A percentile compares a stretch with the other conserved stretches of the same genome.
Evolutionary conservation across 2,113 vertebrate genomes (phyloP).

Genomic region (Elgaria multicarinata): DNA sequence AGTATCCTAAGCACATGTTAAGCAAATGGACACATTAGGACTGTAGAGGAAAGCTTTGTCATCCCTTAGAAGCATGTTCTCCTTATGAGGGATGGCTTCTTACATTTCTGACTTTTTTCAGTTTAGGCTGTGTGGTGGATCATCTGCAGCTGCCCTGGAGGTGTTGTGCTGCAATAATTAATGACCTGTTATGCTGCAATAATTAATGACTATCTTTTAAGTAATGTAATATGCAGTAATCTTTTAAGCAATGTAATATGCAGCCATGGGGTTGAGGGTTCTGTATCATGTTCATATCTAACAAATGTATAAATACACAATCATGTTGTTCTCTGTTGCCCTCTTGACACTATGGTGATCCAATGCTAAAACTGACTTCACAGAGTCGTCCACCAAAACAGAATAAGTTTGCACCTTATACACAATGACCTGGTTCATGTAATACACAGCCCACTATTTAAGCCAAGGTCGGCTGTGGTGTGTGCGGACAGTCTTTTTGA

Average conservation of each 20-base stretch:
- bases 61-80: neutral
- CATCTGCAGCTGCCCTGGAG: neutral
- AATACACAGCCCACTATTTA: neutral
- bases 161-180: neutral
- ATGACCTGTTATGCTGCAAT: neutral
- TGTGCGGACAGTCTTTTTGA: no score
- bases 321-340: neutral
- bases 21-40: neutral
- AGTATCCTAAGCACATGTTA: neutral
- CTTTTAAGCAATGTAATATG: neutral
- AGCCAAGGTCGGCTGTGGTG: no score
- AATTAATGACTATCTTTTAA: neutral
- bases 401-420: neutral
- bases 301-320: neutral
- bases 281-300: neutral
- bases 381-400: neutral
- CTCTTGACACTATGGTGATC: neutral
- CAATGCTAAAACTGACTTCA: neutral
- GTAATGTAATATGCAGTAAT: neutral
- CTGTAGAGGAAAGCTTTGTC: neutral
- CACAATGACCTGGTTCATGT: neutral
- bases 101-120: neutral
- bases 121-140: neutral
- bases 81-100: neutral
- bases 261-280: neutral